Evolutionary conservation across 2,113 vertebrate genomes (phyloP), one percentile per base, ranked within the genome.

Genomic region (Cinclus cinclus): DNA sequence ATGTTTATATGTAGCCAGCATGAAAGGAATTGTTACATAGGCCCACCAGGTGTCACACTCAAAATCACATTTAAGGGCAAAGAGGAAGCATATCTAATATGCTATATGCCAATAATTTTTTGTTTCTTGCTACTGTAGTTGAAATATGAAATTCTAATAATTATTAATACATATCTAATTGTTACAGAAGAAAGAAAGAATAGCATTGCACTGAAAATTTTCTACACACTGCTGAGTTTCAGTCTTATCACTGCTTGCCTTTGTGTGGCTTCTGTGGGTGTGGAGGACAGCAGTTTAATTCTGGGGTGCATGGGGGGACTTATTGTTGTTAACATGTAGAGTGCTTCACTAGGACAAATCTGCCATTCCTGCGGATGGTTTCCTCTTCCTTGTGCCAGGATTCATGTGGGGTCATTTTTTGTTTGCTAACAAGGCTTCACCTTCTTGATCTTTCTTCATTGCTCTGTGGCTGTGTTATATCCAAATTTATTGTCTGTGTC

Each of bases 1-100:
- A 28, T 4, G 6, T 19, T 52, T 35, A 12, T 0, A 1, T 0
- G 1, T 31, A 60, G 18, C 14, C 33, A 35, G 14, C 0, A 2
- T 10, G 30, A 74, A 81, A 65, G 28, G 47, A 75, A 46, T 63
- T 6, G 1, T 50, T 81, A 75, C 12, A 15, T 4, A 5, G 6
- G 24, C 17, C 7, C 8, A 44, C 12, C 9, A 31, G 24, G 9
- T 63, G 6, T 58, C 53, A 50, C 0, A 0, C 33, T 79, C 5
- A 55, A 67, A 84, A 47, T 59, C 1, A 1, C 5, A 4, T 75
- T 85, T 68, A 59, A 79, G 9, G 16, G 28, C 42, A 62, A 83
- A 81, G 25, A 37, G 28, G 15, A 79, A 78, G 15, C 25, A 41
- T 0, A 0, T 5, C 9, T 63, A 21, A 3, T 15, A 13, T 23